Evolutionary conservation across 2,888 invertebrate genomes (phyloP).

Genomic region (Neoitamus cyanurus): DNA sequence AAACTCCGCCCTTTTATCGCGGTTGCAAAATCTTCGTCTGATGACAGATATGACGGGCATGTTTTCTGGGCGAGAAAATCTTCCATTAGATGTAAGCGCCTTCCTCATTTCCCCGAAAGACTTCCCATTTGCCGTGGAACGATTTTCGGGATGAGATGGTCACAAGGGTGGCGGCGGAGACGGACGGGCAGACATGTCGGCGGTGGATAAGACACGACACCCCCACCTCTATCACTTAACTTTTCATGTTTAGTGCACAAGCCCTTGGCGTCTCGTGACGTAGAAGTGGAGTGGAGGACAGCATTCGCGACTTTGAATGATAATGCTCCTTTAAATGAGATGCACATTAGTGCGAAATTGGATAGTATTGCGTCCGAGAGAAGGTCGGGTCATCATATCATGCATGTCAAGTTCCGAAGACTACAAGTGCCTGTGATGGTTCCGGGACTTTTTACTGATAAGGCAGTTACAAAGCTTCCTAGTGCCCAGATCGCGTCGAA

Average conservation of each 20-base stretch:
- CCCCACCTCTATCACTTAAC: background rate
- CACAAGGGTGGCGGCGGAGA: background rate
- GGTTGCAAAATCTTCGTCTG: background rate
- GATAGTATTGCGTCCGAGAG: background rate
- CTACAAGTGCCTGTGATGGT: background rate
- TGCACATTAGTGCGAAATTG: background rate
- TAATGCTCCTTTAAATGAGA: background rate
- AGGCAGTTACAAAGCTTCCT: background rate
- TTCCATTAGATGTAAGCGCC: background rate
- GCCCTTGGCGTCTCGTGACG: background rate
- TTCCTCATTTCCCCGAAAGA: background rate
- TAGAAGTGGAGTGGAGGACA: background rate
- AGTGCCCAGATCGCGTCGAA: background rate
- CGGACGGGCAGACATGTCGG: background rate
- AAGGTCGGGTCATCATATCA: background rate
- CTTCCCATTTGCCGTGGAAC: background rate
- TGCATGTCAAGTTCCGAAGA: background rate
- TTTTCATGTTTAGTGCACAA: background rate
- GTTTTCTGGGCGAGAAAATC: background rate
- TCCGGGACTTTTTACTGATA: background rate
- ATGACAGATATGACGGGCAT: background rate
- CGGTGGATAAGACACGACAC: background rate
- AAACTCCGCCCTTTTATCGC: background rate
- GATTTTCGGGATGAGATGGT: background rate
- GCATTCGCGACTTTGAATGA: background rate